phyloP scores from a whole-genome alignment of 1,140 invertebrate species.

The Euura lappo region DNA sequence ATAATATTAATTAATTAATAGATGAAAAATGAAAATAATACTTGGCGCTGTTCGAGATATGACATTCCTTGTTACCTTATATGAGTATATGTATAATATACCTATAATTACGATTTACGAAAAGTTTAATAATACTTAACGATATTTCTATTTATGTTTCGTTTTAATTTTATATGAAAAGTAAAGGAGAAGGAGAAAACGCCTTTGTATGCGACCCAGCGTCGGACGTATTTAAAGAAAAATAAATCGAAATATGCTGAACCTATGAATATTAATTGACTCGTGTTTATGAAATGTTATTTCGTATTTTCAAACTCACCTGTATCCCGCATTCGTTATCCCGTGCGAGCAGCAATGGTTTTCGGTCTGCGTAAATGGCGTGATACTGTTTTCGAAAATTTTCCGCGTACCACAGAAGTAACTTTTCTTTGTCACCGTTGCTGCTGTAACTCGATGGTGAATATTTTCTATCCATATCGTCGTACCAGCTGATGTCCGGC shows the following conservation, averaged over 20 bases:
- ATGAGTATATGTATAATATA: not conserved
- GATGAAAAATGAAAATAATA: not conserved
- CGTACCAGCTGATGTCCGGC: constrained; percentile 40
- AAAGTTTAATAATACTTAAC: constrained; percentile 14
- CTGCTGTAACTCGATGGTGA: constrained; percentile 76
- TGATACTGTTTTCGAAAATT: constrained; percentile 85
- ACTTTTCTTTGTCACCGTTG: constrained; percentile 78
- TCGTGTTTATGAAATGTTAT: not conserved
- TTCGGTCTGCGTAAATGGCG: constrained; percentile 69
- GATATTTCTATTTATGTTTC: constrained; percentile 35
- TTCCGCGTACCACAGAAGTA: constrained; percentile 77
- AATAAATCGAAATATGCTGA: constrained; percentile 32
- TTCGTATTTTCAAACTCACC: constrained; percentile 51
- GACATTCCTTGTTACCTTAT: constrained; percentile 29
- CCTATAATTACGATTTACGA: not conserved
- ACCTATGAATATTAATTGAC: constrained; percentile 1
- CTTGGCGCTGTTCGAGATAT: not conserved
- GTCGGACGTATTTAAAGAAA: constrained; percentile 37
- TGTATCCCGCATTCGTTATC: constrained; percentile 83
- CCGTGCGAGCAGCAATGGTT: constrained; percentile 76
- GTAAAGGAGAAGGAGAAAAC: constrained; percentile 15
- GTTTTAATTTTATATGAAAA: constrained; percentile 35
- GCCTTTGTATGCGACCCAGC: constrained; percentile 40
- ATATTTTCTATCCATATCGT: constrained; percentile 56
- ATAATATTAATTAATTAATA: not conserved